Base-by-base conservation (phyloP, 2,888 invertebrate species). In the Eugnorisma glareosa region DNA sequence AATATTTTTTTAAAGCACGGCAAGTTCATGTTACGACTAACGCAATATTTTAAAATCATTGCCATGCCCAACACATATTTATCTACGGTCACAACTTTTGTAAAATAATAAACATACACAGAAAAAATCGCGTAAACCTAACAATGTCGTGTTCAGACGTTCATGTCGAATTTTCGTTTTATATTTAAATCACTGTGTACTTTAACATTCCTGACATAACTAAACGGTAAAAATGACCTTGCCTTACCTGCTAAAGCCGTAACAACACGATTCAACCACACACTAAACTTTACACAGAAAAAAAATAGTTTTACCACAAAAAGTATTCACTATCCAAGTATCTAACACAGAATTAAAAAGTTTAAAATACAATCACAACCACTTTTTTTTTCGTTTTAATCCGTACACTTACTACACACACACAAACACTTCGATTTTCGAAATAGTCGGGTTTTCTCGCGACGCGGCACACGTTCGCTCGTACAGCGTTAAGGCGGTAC, bases 331-430 rank as follows among this genome's bases (percentile, higher is more conserved):
- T 51, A 69, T 66, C 37, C 28, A 67, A 83, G 68, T 79, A 73
- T 78, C 40, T 77, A 79, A 83, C 85, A 88, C 84, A 11, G 71
- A 73, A 68, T 73, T 67, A 61, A 75, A 81, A 87, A 87, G 72
- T 78, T 82, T 76, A 57, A 57, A 76, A 77, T 81, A 67, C 71
- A 82, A 84, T 89, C 92, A 92, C 92, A 92, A 91, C 88, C 92
- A 91, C 90, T 87, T 88, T 81, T 88, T 79, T 24, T 2, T 51
- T 83, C 87, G 82, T 66, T 82, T 77, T 68, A 75, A 67, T 82
- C 76, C 67, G 51, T 73, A 86, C 87, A 88, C 89, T 81, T 80
- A 75, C 72, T 77, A 70, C 81, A 81, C 79, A 88, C 88, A 88
- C 89, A 90, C 83, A 79, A 69, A 54, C 85, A 89, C 92, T 82